Evolutionary conservation across 2,888 invertebrate species (phyloP).

Genomic region (Drosophila helvetica): DNA sequence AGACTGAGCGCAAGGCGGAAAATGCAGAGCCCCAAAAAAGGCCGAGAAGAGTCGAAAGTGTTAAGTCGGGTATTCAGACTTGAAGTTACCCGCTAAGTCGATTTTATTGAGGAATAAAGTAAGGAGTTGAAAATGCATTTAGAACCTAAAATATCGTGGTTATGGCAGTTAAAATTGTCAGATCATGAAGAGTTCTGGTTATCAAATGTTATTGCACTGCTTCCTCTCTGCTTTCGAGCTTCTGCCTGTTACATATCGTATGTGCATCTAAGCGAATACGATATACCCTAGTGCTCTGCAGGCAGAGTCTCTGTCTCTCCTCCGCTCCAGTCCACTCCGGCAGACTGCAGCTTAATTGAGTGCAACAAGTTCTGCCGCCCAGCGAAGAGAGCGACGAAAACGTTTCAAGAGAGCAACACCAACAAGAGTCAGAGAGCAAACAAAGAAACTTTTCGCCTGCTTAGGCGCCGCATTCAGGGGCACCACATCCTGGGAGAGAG

Average conservation of each 20-base stretch:
- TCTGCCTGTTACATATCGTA: not conserved
- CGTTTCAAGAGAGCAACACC: conserved; percentile 42
- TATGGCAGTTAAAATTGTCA: no score
- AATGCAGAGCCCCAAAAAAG: no score
- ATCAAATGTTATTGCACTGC: no score
- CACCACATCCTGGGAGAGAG: conserved; percentile 51
- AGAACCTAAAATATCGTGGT: no score
- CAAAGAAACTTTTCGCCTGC: conserved; percentile 24
- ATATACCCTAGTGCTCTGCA: not conserved
- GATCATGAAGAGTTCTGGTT: no score
- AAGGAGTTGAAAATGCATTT: no score
- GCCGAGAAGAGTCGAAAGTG: conserved; percentile 10
- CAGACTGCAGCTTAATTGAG: conserved; percentile 46
- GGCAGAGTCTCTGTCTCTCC: not conserved
- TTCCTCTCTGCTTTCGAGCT: no score
- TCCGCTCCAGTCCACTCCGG: not conserved
- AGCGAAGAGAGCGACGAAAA: conserved; percentile 10
- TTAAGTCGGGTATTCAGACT: not conserved
- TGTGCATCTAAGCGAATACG: not conserved
- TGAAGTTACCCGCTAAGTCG: not conserved
- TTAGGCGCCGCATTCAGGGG: conserved; percentile 32
- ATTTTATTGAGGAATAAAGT: not conserved
- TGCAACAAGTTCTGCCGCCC: conserved; percentile 58
- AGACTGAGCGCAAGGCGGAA: not conserved
- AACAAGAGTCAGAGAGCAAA: conserved; percentile 21